Evolutionary conservation across 2,888 invertebrate species (phyloP), one percentile per base, ranked within the genome.

Genomic region (Clivina fossor): DNA sequence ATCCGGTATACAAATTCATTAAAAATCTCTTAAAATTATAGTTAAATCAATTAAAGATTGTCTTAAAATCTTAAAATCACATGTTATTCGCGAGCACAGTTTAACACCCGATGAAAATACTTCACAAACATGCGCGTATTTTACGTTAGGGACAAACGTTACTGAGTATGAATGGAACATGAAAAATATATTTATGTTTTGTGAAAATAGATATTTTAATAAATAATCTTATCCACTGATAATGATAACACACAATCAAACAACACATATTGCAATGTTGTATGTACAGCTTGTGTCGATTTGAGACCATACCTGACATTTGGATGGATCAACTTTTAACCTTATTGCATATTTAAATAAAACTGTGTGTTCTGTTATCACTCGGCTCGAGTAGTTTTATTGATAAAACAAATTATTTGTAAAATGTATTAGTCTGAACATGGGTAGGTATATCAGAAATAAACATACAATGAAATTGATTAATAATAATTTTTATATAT

Each of bases 251-350:
- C 47, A 19, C 47, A 33, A 47, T 47, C 33, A 44, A 44, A 44
- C 32, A 43, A 28, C 43, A 43, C 43, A 43, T 51, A 51, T 51
- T 51, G 51, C 51, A 51, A 43, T 51, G 51, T 32, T 43, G 43
- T 51, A 51, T 51, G 43, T 41, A 51, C 51, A 51, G 41, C 51
- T 51, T 53, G 53, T 53, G n/a, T n/a, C n/a, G 53, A 53, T 53
- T 53, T 44, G 44, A 30, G 19, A 49, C 49, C 19, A 43, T 53
- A 53, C 53, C 53, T 53, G 51, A 38, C 38, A 37, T 7, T 24
- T 32, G 18, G 40, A 30, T 20, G n/a, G 37, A 53, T 16, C 35
- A 24, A 53, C 18, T 37, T 15, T 53, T 35, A 30, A 18, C 53
- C 53, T 53, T 53, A 53, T 37, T 37, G 26, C 35, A 18, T 5